These are phyloP conservation scores for Oedothorax gibbosus DNA, from an alignment of 1,140 invertebrate genomes.

Conservation along the genomic window DNA sequence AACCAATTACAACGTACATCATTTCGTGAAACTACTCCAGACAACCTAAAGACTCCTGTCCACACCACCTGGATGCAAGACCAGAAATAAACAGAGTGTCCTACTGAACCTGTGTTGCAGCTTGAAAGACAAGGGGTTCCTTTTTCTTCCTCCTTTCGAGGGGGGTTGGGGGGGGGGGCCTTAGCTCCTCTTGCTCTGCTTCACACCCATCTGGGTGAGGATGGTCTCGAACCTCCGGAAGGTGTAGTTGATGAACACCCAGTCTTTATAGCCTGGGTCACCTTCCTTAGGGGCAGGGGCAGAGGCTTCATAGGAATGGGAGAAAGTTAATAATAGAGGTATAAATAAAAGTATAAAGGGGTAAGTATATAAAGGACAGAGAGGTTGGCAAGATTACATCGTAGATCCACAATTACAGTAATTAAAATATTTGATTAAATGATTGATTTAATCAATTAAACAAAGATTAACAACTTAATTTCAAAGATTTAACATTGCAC, in stretches of 20 bases:
- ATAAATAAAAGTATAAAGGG: no score
- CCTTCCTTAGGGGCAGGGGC: slow-evolving; percentile 67
- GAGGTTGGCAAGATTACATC: no score
- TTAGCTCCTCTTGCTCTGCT: slow-evolving; percentile 47
- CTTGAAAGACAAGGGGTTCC: slow-evolving; percentile 23
- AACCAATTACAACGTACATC: no score
- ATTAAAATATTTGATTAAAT: no score
- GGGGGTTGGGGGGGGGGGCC: not conserved
- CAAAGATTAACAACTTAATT: no score
- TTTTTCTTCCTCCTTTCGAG: slow-evolving; percentile 6
- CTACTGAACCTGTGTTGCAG: slow-evolving; percentile 18
- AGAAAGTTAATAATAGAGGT: no score
- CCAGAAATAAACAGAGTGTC: no score
- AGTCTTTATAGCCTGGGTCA: slow-evolving; percentile 87
- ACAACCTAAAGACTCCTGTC: not conserved
- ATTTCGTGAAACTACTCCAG: no score
- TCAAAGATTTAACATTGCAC: no score
- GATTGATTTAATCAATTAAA: no score
- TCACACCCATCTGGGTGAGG: slow-evolving; percentile 82
- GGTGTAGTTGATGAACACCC: slow-evolving; percentile 99
- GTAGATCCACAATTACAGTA: no score
- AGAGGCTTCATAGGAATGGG: slow-evolving; percentile 75
- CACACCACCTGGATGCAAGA: not conserved
- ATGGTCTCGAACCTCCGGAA: slow-evolving; percentile 97
- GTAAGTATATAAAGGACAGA: no score